These are phyloP conservation scores for Nemotelus pantherinus DNA, from an alignment of 2,888 invertebrate genomes.

Conservation along the genomic window DNA sequence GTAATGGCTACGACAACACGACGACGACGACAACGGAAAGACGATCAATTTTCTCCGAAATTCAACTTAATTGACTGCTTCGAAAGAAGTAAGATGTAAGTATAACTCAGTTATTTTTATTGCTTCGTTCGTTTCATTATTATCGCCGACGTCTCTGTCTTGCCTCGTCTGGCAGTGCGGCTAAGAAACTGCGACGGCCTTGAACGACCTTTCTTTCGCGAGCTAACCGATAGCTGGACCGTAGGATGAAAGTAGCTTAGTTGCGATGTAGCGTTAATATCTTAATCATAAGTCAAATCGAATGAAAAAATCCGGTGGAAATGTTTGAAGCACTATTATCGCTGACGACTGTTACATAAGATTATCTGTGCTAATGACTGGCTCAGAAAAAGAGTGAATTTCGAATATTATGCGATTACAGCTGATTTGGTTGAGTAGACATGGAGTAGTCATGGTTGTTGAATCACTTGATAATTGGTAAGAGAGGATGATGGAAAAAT, in stretches of 20 bases:
- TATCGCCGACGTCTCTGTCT: neutral
- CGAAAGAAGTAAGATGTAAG: neutral
- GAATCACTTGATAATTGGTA: too few relatives aligned
- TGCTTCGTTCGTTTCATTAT: neutral
- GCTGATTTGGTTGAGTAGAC: too few relatives aligned
- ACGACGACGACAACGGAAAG: too few relatives aligned
- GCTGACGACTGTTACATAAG: neutral
- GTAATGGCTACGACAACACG: too few relatives aligned
- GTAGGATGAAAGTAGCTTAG: constrained; percentile 10
- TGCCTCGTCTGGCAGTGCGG: neutral
- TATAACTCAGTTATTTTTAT: constrained; percentile 6
- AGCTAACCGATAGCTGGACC: neutral
- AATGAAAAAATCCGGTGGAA: neutral
- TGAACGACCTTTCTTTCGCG: constrained; percentile 19
- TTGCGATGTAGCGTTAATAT: neutral
- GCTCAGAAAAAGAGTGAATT: too few relatives aligned
- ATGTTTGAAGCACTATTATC: neutral
- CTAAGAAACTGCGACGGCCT: constrained; percentile 10
- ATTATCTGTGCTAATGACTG: too few relatives aligned
- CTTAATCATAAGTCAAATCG: constrained; percentile 5
- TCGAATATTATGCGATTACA: too few relatives aligned
- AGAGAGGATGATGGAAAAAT: too few relatives aligned
- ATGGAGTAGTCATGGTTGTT: too few relatives aligned
- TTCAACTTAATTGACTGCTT: constrained; percentile 21
- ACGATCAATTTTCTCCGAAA: constrained; percentile 35